Base-by-base conservation (phyloP, 2,888 invertebrate genomes). In the Dexiosoma caninum region DNA sequence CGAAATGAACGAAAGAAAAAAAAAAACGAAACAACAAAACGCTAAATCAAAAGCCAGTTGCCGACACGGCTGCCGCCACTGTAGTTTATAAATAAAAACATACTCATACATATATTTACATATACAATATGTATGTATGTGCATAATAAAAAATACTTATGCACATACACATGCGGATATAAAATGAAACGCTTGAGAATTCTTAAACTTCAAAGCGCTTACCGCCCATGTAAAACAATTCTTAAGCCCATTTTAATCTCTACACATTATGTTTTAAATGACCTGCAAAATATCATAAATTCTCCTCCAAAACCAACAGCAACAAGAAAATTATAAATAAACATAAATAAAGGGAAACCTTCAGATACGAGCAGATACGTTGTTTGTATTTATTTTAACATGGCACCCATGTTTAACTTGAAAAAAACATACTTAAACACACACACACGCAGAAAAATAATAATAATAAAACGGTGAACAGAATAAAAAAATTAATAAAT, bases 191-290 rank as follows among this genome's bases (percentile, higher is more conserved):
- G 55, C 71, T 71, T 64, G 57, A 67, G 75, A 66, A 75, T 67
- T 55, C 53, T 72, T 62, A 30, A 49, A 77, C 77, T 72, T 81
- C 81, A 81, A 81, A 78, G 49, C 19, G n/a, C 9, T 4, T 14
- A 8, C 67, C 76, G 72, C 62, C n/a, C 72, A 67, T 81, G 81
- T 77, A 72, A 81, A 77, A 81, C 81, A 81, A 44, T 72, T 76
- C 76, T 72, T 81, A 81, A 81, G 77, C 81, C 81, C 72, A 72
- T 76, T 81, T 77, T 77, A 81, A 81, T 81, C 81, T 77, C 72
- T 77, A 76, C 76, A 81, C 81, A 77, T 81, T 80, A 76, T 80
- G 80, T 76, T 80, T 81, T 81, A 81, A 81, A 81, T 81, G 76
- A 77, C 81, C 81, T 77, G 81, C 77, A 72, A 81, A 81, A 81